These are phyloP conservation scores for Glaucomys volans DNA, from an alignment of 2,113 vertebrate species.

Conservation along the genomic window DNA sequence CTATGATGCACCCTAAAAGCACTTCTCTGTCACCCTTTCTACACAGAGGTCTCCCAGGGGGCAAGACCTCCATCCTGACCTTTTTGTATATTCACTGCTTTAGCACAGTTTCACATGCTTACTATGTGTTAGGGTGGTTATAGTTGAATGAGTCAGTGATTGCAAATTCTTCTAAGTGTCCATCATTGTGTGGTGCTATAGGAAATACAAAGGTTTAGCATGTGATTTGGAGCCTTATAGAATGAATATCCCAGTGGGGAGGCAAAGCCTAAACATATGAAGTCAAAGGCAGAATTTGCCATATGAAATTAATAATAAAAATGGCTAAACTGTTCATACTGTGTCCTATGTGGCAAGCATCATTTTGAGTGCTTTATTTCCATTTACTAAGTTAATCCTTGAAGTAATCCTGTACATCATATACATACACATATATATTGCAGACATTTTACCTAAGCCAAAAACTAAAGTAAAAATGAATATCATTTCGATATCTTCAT, in stretches of 20 bases:
- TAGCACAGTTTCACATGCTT: neutral
- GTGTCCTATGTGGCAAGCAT: neutral
- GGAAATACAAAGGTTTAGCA: neutral
- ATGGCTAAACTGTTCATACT: neutral
- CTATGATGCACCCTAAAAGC: too few species aligned
- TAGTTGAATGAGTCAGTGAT: neutral
- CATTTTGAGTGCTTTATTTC: neutral
- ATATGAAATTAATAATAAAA: slow-evolving; percentile 45
- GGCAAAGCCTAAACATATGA: neutral
- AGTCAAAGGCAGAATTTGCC: neutral
- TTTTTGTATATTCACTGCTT: neutral
- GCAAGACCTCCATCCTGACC: neutral
- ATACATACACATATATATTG: neutral
- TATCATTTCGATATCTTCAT: neutral
- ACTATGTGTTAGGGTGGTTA: neutral
- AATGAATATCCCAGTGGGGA: neutral
- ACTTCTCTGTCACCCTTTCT: neutral
- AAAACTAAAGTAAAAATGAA: neutral
- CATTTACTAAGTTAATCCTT: slow-evolving; percentile 5
- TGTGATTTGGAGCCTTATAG: neutral
- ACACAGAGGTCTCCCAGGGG: neutral
- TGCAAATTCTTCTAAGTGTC: neutral
- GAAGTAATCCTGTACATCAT: neutral
- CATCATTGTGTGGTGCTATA: neutral
- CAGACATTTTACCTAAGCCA: neutral